phyloP scores from a whole-genome alignment of 2,888 invertebrate genomes.

The Cheilosia grossa region DNA sequence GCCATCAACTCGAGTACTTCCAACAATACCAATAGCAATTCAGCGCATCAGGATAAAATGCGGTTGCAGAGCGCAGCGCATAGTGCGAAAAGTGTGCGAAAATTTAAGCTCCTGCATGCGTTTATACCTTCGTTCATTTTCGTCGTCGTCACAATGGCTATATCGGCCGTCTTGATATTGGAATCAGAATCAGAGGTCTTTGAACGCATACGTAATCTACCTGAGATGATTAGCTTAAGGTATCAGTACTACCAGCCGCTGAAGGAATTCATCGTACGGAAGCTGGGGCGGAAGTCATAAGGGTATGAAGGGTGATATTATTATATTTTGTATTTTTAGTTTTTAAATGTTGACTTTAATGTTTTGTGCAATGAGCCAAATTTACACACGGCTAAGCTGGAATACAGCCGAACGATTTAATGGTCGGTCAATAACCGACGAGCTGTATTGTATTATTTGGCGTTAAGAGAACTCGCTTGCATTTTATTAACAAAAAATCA shows the following conservation, averaged over 20 bases:
- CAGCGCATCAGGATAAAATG: conserved; percentile 62
- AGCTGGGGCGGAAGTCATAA: conserved; percentile 78
- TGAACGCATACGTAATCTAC: conserved; percentile 88
- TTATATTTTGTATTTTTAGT: not conserved
- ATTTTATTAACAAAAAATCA: too few relatives aligned
- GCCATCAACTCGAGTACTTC: conserved; percentile 78
- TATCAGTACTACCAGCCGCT: conserved; percentile 93
- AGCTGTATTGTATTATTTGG: too few relatives aligned
- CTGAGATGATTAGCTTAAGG: conserved; percentile 90
- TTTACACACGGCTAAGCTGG: conserved; percentile 1
- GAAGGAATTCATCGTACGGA: conserved; percentile 85
- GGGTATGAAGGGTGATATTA: conserved; percentile 59
- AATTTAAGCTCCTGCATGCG: conserved; percentile 88
- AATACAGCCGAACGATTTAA: not conserved
- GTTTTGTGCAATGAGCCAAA: conserved; percentile 41
- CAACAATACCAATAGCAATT: conserved; percentile 65
- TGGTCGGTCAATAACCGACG: not conserved
- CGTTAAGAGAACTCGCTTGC: too few relatives aligned
- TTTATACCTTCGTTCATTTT: conserved; percentile 91
- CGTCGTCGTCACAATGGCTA: conserved; percentile 87
- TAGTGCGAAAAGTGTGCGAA: conserved; percentile 82
- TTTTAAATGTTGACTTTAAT: conserved; percentile 10
- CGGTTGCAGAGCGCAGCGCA: conserved; percentile 77
- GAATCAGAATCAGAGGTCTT: conserved; percentile 91
- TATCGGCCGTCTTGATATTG: conserved; percentile 88